A percentile compares a stretch with the other conserved stretches of the same genome.
phyloP scores from a whole-genome alignment of 1,140 invertebrate genomes.

The Drosophila bocki region DNA sequence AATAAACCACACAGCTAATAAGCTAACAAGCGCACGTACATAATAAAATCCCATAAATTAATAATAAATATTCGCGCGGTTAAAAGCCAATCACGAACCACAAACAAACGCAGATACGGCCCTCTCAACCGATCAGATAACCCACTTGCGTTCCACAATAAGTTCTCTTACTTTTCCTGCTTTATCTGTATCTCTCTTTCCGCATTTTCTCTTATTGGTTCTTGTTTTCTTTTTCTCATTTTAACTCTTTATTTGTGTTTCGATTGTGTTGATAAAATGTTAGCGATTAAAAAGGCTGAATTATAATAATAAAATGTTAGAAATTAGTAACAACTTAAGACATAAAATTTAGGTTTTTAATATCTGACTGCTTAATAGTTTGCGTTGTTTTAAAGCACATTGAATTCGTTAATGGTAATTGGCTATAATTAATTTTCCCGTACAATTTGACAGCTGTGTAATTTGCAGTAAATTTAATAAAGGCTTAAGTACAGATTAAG shows the following conservation, averaged over 20 bases:
- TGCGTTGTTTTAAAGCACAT: no score
- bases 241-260: constrained; percentile 1
- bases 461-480: no score
- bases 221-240: not conserved
- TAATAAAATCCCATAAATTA: constrained; percentile 65
- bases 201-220: not conserved
- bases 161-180: not conserved
- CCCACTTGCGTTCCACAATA: constrained; percentile 48
- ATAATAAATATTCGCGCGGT: constrained; percentile 54
- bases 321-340: no score
- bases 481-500: no score
- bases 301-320: not conserved
- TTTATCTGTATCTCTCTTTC: constrained; percentile 5
- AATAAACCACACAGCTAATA: constrained; percentile 50
- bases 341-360: no score
- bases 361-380: no score
- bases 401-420: no score
- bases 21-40: constrained; percentile 32
- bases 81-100: constrained; percentile 44
- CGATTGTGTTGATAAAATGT: not conserved
- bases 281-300: not conserved
- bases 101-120: constrained; percentile 27
- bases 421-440: no score
- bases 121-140: constrained; percentile 37
- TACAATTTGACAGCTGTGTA: no score